These are phyloP conservation scores for Bombylius discolor DNA, from an alignment of 2,888 invertebrate species.

Conservation along the genomic window DNA sequence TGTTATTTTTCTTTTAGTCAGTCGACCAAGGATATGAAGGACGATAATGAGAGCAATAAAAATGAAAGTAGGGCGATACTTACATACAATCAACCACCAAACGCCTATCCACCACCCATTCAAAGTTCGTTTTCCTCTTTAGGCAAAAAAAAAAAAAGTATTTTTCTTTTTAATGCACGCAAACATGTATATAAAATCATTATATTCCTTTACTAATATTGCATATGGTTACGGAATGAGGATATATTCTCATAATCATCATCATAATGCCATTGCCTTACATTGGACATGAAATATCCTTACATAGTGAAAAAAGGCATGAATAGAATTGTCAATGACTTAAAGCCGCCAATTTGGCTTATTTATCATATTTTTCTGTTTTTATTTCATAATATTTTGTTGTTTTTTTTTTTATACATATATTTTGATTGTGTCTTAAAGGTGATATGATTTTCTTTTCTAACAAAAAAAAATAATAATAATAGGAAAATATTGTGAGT, in stretches of 20 bases:
- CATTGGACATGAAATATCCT: background rate
- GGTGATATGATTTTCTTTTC: background rate
- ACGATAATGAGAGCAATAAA: background rate
- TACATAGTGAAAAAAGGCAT: background rate
- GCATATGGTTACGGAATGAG: background rate
- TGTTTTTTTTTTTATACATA: background rate
- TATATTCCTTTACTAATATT: background rate
- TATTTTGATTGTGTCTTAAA: background rate
- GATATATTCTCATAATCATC: background rate
- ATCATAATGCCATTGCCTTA: background rate
- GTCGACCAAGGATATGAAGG: background rate
- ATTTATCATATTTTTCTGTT: slow-evolving; percentile 2
- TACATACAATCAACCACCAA: background rate
- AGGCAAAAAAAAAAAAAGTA: background rate
- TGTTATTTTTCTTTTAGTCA: background rate
- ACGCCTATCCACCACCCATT: background rate
- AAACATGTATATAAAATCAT: background rate
- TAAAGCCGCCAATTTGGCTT: slow-evolving; percentile 6
- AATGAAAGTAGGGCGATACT: background rate
- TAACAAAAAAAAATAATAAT: background rate
- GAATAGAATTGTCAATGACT: slow-evolving; percentile 4
- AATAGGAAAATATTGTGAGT: background rate
- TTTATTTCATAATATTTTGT: background rate
- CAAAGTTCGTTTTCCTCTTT: background rate
- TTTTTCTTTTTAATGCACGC: background rate